Conservation (phyloP, 2,888 invertebrate species). For the Oxycera nigricornis region DNA sequence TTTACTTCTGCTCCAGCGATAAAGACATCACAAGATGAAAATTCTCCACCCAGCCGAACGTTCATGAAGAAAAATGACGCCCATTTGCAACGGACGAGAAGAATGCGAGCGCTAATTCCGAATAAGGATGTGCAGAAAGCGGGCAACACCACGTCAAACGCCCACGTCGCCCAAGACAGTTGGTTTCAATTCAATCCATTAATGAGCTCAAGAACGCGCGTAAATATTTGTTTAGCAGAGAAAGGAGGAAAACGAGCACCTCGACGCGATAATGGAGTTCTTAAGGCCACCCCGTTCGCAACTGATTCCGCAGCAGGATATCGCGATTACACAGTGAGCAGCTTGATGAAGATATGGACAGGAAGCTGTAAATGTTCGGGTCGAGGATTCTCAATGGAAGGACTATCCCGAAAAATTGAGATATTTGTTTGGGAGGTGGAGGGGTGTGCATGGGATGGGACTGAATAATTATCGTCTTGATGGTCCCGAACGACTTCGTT, state of each 20-base stretch:
- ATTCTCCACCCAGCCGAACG: not conserved
- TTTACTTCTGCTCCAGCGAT: conserved; percentile 5
- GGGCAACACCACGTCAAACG: not conserved
- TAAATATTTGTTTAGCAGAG: conserved; percentile 7
- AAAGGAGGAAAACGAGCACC: not conserved
- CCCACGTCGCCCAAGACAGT: not conserved
- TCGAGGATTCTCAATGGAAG: too few species aligned
- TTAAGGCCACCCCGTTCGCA: not conserved
- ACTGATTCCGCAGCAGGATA: too few species aligned
- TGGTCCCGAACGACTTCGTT: too few species aligned
- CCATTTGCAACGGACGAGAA: not conserved
- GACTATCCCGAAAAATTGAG: too few species aligned
- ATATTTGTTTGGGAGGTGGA: too few species aligned
- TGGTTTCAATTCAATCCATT: conserved; percentile 21
- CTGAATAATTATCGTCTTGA: too few species aligned
- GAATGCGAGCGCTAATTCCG: not conserved
- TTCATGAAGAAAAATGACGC: not conserved
- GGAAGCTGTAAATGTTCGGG: too few species aligned
- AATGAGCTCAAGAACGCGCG: conserved; percentile 31
- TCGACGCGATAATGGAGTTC: conserved; percentile 6
- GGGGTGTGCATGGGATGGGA: too few species aligned
- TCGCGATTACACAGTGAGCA: too few species aligned
- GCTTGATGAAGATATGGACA: too few species aligned
- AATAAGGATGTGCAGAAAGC: not conserved
- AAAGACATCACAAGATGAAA: not conserved